Base-by-base conservation (phyloP, 2,797 vertebrate genomes). In the Taeniopygia guttata region DNA sequence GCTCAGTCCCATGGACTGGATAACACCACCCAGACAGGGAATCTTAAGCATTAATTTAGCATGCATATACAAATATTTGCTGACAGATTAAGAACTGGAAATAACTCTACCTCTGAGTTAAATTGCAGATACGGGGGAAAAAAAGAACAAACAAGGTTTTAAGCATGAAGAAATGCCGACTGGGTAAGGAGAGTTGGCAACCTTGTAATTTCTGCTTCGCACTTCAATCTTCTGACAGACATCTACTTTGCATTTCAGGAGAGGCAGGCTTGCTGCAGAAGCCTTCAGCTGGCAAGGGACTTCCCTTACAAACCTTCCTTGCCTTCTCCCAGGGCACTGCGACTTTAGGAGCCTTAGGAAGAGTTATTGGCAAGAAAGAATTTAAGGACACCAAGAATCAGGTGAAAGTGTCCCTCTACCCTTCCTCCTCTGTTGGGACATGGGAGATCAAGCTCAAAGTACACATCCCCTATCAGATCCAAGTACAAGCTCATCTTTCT, bases 81-180 rank as follows among this genome's bases (percentile, higher is more conserved):
- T 64, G 32, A 67, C 26, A 34, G 43, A 55, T 59, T 20, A 64
- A 70, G 16, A 79, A 58, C 25, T 52, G 48, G 60, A 83, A 90
- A 84, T 67, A 92, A 63, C 30, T 73, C 32, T 74, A 5, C 18
- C 45, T 74, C 23, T 9, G 45, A 59, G 26, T 55, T 74, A 73
- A 80, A 4, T 4, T 54, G 48, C 48, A 85, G 40, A 75, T 20
- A 34, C 0, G 0, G 23, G 15, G 5, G 4, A 1, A 1, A 2
- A 1, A 3, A 1, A 8, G 0, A 2, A 7, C 49, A 11, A 21
- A 5, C 7, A 10, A 8, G 9, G 19, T 15, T 56, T 79, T 52
- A 48, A 74, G 30, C n/a, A 64, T 46, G 15, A 10, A 56, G 72
- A 83, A 83, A 80, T 19, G 18, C 60, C 70, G 26, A 73, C 7